These are phyloP conservation scores for Chrosomus eos DNA, from an alignment of 2,797 vertebrate species.

Conservation along the genomic window DNA sequence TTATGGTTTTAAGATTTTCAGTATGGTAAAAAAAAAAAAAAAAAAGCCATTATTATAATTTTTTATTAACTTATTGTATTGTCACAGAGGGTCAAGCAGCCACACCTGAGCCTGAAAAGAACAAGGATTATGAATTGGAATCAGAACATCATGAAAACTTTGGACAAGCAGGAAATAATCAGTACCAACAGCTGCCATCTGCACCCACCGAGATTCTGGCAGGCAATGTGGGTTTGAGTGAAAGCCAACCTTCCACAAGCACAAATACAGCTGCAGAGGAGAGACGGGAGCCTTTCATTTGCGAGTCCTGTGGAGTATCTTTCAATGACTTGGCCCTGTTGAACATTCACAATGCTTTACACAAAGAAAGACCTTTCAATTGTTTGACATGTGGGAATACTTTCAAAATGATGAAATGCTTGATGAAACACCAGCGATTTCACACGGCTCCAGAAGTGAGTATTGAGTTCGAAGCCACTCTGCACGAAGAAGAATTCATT, in stretches of 20 bases:
- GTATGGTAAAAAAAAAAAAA: background rate
- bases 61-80: background rate
- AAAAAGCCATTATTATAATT: too few species aligned
- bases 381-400: conserved; percentile 41
- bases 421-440: conserved; percentile 49
- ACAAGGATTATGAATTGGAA: background rate
- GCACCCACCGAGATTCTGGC: conserved; percentile 2
- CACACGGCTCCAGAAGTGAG: conserved; percentile 3
- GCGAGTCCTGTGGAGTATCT: conserved; percentile 36
- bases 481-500: conserved; percentile 45
- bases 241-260: conserved; percentile 36
- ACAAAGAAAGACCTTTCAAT: conserved; percentile 51
- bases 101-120: background rate
- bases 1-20: background rate
- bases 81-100: conserved; percentile 15
- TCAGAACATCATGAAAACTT: conserved; percentile 3
- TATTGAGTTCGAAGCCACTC: conserved; percentile 31
- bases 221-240: conserved; percentile 9
- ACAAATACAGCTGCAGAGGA: background rate
- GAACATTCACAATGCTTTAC: conserved; percentile 43
- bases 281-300: conserved; percentile 16
- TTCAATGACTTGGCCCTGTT: conserved; percentile 31
- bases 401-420: conserved; percentile 53
- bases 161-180: conserved; percentile 9
- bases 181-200: conserved; percentile 17